phyloP scores from a whole-genome alignment of 1,140 invertebrate genomes.

The Ceratoteleas bidentatus region DNA sequence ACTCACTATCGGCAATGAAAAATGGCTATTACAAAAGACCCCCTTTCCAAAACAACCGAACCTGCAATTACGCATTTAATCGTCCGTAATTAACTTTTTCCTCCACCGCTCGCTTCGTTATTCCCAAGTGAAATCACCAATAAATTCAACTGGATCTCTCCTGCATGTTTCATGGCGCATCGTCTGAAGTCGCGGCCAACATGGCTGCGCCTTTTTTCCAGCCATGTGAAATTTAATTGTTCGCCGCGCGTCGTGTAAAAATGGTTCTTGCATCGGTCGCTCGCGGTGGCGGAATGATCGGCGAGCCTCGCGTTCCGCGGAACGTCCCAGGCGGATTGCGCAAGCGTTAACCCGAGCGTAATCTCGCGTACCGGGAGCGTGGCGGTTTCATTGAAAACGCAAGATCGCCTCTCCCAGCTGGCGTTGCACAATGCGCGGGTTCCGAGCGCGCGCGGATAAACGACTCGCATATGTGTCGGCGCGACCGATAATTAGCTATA shows the following conservation, averaged over 20 bases:
- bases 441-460: too few species aligned
- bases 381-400: too few species aligned
- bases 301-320: constrained; percentile 50
- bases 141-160: not conserved
- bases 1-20: too few species aligned
- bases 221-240: constrained; percentile 48
- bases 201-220: constrained; percentile 14
- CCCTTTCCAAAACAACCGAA: too few species aligned
- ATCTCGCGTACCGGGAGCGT: constrained; percentile 62
- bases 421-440: too few species aligned
- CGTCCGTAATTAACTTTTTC: too few species aligned
- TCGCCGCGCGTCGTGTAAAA: constrained; percentile 27
- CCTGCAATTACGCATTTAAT: too few species aligned
- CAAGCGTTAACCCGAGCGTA: constrained; percentile 55
- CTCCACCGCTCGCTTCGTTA: not conserved
- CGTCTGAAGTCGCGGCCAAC: not conserved
- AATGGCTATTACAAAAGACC: too few species aligned
- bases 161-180: too few species aligned
- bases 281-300: constrained; percentile 40
- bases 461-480: too few species aligned
- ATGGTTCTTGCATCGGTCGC: constrained; percentile 24
- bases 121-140: not conserved
- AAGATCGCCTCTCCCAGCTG: too few species aligned
- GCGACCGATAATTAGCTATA: too few species aligned
- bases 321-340: constrained; percentile 60